These are phyloP conservation scores for Podabrus alpinus DNA, from an alignment of 2,888 invertebrate genomes.

Conservation along the genomic window DNA sequence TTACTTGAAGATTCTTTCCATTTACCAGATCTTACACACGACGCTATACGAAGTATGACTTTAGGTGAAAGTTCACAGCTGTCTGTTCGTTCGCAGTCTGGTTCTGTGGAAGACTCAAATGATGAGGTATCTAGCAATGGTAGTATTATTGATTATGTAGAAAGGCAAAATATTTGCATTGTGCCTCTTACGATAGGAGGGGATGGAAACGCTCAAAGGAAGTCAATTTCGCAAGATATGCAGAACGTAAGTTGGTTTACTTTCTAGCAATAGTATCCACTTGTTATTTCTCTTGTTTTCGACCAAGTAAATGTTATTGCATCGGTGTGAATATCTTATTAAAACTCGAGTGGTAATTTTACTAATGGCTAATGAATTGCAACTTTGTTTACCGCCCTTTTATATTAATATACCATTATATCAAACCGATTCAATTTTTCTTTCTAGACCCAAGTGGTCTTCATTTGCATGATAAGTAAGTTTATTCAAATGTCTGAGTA, in stretches of 20 bases:
- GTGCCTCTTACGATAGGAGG: slow-evolving; percentile 49
- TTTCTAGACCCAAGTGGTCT: background rate
- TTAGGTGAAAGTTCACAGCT: slow-evolving; percentile 64
- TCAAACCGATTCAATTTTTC: no score
- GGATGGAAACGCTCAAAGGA: slow-evolving; percentile 69
- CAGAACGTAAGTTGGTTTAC: slow-evolving; percentile 48
- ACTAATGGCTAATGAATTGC: no score
- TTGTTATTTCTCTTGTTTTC: no score
- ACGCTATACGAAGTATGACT: slow-evolving; percentile 33
- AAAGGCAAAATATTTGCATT: slow-evolving; percentile 46
- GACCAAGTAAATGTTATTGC: no score
- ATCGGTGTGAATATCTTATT: no score
- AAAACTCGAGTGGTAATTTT: no score
- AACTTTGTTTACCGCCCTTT: no score
- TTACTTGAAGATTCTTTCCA: slow-evolving; percentile 58
- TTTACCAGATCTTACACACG: background rate
- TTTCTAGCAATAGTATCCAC: no score
- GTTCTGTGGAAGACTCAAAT: slow-evolving; percentile 64
- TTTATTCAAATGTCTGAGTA: no score
- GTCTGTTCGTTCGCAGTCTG: slow-evolving; percentile 53
- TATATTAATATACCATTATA: no score
- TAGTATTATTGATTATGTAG: slow-evolving; percentile 52
- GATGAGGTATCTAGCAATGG: slow-evolving; percentile 33
- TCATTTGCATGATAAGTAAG: no score
- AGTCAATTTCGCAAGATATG: slow-evolving; percentile 72